A percentile compares a stretch with the other conserved stretches of the same genome.
phyloP scores from a whole-genome alignment of 2,797 vertebrate species.

The Arctocebus calabarensis region DNA sequence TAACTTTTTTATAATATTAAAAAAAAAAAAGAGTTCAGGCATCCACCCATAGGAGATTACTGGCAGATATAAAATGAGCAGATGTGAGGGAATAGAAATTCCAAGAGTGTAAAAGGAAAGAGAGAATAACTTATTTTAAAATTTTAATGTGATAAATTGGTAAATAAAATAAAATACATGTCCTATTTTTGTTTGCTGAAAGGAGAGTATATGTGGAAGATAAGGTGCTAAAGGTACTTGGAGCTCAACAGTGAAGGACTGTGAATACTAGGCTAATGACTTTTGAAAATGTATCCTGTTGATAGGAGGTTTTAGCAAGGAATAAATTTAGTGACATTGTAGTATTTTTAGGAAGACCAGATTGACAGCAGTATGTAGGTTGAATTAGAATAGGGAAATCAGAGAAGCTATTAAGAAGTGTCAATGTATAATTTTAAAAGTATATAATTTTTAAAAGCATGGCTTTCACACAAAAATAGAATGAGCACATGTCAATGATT shows the following conservation, averaged over 20 bases:
- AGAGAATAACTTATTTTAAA: neutral
- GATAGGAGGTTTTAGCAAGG: neutral
- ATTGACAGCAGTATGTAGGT: slow-evolving; percentile 8
- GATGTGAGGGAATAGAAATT: neutral
- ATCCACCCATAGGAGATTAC: neutral
- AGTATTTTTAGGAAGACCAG: slow-evolving; percentile 39
- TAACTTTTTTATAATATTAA: too few relatives aligned
- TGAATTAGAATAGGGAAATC: slow-evolving; percentile 17
- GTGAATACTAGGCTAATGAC: neutral
- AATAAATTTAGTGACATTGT: neutral
- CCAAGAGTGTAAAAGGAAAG: neutral
- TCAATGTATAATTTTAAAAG: slow-evolving; percentile 29
- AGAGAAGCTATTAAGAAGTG: slow-evolving; percentile 1
- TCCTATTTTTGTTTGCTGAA: neutral
- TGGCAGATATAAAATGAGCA: slow-evolving; percentile 27
- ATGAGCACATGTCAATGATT: neutral
- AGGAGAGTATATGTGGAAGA: neutral
- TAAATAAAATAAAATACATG: slow-evolving; percentile 23
- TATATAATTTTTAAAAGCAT: slow-evolving; percentile 1
- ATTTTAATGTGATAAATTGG: neutral
- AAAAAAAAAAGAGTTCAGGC: neutral
- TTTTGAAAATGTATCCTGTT: neutral
- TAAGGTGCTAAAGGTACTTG: neutral
- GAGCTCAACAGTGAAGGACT: neutral
- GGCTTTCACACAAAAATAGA: slow-evolving; percentile 21